Evolutionary conservation across 2,888 invertebrate species (phyloP).

Genomic region (Phortica magna): DNA sequence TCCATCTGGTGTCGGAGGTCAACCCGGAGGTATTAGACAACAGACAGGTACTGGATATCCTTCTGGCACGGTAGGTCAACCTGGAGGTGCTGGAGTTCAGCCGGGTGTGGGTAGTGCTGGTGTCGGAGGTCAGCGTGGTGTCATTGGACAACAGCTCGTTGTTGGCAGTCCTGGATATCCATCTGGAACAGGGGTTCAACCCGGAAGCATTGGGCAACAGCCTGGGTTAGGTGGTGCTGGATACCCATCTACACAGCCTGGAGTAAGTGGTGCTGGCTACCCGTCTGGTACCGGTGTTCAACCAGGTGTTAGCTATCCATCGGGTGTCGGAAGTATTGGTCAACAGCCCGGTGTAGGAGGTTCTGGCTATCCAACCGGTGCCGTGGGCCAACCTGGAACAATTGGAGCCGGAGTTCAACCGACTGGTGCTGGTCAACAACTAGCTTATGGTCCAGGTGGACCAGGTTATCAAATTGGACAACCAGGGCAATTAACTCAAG

Average conservation of each 20-base stretch:
- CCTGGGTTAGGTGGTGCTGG: constrained; percentile 23
- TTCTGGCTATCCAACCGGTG: background rate
- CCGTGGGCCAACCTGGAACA: constrained; percentile 21
- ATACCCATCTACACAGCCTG: constrained; percentile 6
- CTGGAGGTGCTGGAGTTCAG: constrained; percentile 35
- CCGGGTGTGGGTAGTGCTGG: constrained; percentile 32
- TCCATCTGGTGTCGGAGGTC: constrained; percentile 12
- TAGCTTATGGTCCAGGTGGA: constrained; percentile 21
- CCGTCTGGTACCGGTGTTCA: constrained; percentile 5
- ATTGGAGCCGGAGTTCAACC: constrained; percentile 42
- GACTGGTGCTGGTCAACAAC: constrained; percentile 30
- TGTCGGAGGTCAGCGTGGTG: constrained; percentile 14
- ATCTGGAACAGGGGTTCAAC: constrained; percentile 31
- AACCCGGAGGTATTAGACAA: constrained; percentile 30
- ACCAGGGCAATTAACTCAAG: constrained; percentile 10
- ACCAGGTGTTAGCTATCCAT: constrained; percentile 21
- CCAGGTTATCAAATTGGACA: background rate
- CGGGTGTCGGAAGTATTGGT: constrained; percentile 25
- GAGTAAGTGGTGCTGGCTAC: background rate
- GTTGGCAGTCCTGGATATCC: background rate
- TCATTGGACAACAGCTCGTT: constrained; percentile 22
- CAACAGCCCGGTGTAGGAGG: constrained; percentile 34
- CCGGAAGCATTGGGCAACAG: constrained; percentile 18
- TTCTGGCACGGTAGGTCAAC: constrained; percentile 30
- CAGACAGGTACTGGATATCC: constrained; percentile 33